Conservation (phyloP, 2,113 vertebrate genomes). For the Daubentonia madagascariensis region DNA sequence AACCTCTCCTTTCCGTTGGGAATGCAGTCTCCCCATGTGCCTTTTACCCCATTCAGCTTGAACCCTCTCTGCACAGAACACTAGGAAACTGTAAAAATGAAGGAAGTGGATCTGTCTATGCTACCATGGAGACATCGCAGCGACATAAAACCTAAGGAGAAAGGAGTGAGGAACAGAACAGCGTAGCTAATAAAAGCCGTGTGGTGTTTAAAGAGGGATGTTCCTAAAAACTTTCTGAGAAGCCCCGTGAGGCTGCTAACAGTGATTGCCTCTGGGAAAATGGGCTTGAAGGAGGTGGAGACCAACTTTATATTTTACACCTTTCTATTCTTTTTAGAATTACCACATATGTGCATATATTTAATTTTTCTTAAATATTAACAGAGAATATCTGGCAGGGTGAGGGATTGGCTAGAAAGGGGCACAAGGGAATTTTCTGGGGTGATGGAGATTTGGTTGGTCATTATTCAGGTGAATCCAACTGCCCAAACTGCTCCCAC, state of each 20-base stretch:
- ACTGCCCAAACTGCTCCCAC: not conserved
- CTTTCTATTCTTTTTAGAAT: not conserved
- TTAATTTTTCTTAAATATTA: not conserved
- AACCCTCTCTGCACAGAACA: not conserved
- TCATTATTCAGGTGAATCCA: not conserved
- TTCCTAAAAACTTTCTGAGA: not conserved
- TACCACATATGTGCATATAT: rapidly evolving
- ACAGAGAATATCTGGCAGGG: not conserved
- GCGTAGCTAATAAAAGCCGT: not conserved
- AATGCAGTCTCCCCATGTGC: not conserved
- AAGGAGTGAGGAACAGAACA: not conserved
- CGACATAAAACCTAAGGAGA: rapidly evolving
- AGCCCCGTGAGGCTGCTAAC: not conserved
- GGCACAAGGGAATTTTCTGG: not conserved
- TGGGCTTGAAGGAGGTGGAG: not conserved
- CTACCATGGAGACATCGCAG: rapidly evolving
- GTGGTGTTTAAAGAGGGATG: not conserved
- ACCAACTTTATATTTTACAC: no score
- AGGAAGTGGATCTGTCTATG: rapidly evolving
- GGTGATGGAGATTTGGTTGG: not conserved
- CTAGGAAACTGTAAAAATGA: not conserved
- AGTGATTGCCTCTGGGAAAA: no score
- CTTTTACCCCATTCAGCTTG: not conserved
- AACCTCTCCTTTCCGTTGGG: not conserved
- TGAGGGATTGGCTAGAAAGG: not conserved